Evolutionary conservation across 2,797 vertebrate species (phyloP), one percentile per base, ranked within the genome.

Genomic region (Rhinella marina): DNA sequence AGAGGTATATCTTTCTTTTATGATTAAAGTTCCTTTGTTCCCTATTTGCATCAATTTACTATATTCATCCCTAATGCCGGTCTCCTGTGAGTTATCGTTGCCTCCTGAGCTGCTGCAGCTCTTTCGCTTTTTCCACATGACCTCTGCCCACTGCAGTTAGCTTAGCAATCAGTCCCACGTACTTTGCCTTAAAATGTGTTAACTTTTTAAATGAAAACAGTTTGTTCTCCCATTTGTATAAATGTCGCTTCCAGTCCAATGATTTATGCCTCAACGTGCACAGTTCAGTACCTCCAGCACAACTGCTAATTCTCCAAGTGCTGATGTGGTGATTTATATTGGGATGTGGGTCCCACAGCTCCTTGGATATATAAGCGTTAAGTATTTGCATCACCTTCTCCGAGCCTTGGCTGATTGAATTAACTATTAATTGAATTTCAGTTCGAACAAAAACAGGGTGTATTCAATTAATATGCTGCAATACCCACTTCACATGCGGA

Each of bases 351-450:
- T 92, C 90, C 91, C 84, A n/a, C 25, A 77, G 90, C 90, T 90
- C 86, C 0, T 27, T 68, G 87, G 68, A 0, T 19, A 82, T 19
- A 82, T 81, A 84, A 91, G 88, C 29, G 64, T 70, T 52, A 90
- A 87, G 25, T 81, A 92, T 94, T 93, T 93, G 90, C 91, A 91
- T 92, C 90, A 90, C 85, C 62, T 66, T 62, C 21, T 19, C 21
- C 2, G 27, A 84, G 61, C 11, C 61, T 54, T 79, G 29, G 62
- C 52, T 11, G 64, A 56, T 66, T 57, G n/a, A 59, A 64, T 77
- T 88, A 79, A 70, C 77, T 79, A 56, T 64, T 87, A 52, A 85
- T 77, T 85, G 73, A 78, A 85, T 64, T 85, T 61, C 78, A 81
- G 12, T 81, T 64, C 4, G 16, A 66, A 66, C 59, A 81, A 81